phyloP scores from a whole-genome alignment of 2,888 invertebrate species.

The Limnephilus rhombicus region DNA sequence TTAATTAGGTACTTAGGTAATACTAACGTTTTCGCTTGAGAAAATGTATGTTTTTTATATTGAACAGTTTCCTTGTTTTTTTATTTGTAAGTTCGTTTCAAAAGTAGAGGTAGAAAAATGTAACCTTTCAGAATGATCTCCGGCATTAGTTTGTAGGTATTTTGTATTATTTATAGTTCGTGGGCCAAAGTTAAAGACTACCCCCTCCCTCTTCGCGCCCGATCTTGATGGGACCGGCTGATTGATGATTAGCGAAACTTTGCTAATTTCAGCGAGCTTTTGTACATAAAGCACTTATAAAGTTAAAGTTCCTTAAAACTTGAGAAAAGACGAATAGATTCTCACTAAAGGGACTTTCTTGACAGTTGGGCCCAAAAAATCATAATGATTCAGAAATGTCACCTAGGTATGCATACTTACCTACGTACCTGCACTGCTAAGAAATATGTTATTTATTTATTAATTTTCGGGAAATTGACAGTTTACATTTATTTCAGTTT shows the following conservation, averaged over 20 bases:
- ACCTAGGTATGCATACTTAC: background rate
- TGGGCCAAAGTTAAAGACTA: background rate
- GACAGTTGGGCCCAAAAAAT: background rate
- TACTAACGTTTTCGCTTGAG: background rate
- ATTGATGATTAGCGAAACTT: slow-evolving; percentile 1
- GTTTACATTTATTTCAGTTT: no score
- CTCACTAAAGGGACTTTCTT: background rate
- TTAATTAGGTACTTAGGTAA: no score
- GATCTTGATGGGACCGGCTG: background rate
- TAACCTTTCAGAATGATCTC: background rate
- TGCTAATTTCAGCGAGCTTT: slow-evolving; percentile 1
- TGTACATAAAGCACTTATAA: slow-evolving; percentile 1
- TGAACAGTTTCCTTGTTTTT: background rate
- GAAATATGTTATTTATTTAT: no score
- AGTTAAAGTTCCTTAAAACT: slow-evolving; percentile 1
- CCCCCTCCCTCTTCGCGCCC: background rate
- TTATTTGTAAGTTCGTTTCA: background rate
- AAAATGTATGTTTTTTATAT: background rate
- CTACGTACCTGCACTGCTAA: background rate
- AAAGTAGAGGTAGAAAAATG: background rate
- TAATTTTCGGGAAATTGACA: no score
- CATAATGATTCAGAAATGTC: background rate
- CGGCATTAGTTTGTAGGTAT: background rate
- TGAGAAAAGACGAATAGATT: background rate
- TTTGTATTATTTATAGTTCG: background rate